Evolutionary conservation across 2,888 invertebrate genomes (phyloP).

Genomic region (Leucophenga maculata): DNA sequence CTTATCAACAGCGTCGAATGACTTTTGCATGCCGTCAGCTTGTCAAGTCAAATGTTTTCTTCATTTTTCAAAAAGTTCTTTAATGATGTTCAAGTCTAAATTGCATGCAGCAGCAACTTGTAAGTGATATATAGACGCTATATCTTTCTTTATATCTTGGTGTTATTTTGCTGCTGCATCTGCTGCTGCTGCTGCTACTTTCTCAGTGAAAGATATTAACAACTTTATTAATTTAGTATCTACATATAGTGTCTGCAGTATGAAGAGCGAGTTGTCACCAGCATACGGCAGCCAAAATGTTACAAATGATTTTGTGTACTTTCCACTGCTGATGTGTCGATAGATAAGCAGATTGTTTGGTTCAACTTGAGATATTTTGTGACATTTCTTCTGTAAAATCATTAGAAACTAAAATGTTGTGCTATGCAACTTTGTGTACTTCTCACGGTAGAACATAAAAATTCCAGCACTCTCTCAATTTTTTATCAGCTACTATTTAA

Average conservation of each 20-base stretch:
- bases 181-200: conserved; percentile 18
- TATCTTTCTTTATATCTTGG: background rate
- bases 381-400: background rate
- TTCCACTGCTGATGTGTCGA: conserved; percentile 39
- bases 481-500: too few species aligned
- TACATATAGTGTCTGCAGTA: background rate
- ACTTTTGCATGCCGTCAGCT: conserved; percentile 1
- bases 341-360: conserved; percentile 51
- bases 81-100: conserved; percentile 3
- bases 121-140: background rate
- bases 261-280: conserved; percentile 18
- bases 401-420: background rate
- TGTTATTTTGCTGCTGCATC: too few species aligned
- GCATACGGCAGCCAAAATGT: conserved; percentile 46
- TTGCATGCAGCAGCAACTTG: background rate
- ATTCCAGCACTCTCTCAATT: too few species aligned
- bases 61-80: conserved; percentile 21
- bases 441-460: too few species aligned
- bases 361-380: background rate
- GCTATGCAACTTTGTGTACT: background rate
- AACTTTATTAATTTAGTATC: conserved; percentile 18
- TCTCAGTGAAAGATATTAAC: conserved; percentile 12
- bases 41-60: conserved; percentile 20
- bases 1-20: conserved; percentile 13
- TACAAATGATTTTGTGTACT: conserved; percentile 35